Evolutionary conservation across 2,113 vertebrate species (phyloP).

Genomic region (Hoplias malabaricus): DNA sequence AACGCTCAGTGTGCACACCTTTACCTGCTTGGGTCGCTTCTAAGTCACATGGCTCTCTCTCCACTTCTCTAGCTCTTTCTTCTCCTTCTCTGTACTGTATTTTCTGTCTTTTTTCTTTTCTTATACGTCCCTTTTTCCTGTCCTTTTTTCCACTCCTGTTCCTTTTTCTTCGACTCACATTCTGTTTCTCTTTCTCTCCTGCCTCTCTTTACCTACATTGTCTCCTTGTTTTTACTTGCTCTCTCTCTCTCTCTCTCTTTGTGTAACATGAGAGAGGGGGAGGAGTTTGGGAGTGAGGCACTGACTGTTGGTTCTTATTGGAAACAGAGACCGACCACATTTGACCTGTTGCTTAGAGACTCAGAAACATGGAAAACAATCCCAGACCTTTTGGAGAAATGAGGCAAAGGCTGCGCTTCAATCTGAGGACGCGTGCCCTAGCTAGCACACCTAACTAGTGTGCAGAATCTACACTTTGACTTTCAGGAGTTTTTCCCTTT

Average conservation of each 20-base stretch:
- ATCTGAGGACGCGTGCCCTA: neutral
- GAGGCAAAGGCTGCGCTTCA: neutral
- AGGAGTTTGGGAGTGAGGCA: neutral
- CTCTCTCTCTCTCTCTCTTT: neutral
- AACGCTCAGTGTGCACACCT: neutral
- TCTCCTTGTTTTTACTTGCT: neutral
- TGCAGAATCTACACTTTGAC: too few relatives aligned
- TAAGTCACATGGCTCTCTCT: neutral
- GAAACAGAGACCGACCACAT: neutral
- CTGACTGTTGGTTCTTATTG: neutral
- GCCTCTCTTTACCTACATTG: too few relatives aligned
- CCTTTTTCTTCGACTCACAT: too few relatives aligned
- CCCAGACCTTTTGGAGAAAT: neutral
- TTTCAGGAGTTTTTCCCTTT: too few relatives aligned
- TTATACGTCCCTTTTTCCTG: too few relatives aligned
- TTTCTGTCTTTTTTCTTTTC: neutral
- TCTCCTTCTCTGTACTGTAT: neutral
- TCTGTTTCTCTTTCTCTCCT: too few relatives aligned
- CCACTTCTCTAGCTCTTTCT: neutral
- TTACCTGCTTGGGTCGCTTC: slow-evolving; percentile 48
- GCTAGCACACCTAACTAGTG: neutral
- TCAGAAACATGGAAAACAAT: neutral
- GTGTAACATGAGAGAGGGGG: slow-evolving; percentile 26
- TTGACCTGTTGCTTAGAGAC: neutral
- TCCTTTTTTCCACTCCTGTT: too few relatives aligned